Percentiles rank a stretch among this genome's conserved stretches.
Conservation (phyloP, 1,140 invertebrate genomes). For the Phenacoccus solenopsis region DNA sequence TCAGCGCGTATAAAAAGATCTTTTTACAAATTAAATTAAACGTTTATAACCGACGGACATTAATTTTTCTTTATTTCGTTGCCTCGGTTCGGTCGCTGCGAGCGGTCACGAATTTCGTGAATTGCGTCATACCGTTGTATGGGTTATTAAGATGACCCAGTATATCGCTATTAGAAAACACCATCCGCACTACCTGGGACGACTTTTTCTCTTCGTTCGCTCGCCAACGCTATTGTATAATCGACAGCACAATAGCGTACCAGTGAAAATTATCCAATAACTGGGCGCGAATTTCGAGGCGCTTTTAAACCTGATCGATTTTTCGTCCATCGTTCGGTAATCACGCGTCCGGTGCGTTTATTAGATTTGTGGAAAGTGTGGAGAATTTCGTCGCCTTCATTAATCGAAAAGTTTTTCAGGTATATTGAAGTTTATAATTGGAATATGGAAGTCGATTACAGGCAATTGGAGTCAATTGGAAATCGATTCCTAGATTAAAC, state of each 20-base stretch:
- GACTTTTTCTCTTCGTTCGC: background rate
- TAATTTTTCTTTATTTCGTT: background rate
- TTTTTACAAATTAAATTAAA: conserved; percentile 4
- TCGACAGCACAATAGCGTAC: no score
- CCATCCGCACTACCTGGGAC: background rate
- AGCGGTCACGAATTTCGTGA: background rate
- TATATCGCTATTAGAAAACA: background rate
- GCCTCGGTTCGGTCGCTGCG: background rate
- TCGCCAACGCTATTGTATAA: background rate
- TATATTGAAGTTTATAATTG: no score
- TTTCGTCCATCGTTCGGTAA: no score
- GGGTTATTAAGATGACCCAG: conserved; percentile 1
- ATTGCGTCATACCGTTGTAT: background rate
- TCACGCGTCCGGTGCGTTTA: no score
- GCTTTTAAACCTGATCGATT: no score
- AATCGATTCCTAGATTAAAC: no score
- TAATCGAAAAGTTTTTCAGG: no score
- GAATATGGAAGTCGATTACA: no score
- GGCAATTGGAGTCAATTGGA: no score
- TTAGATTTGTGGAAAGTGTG: background rate
- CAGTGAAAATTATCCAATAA: no score
- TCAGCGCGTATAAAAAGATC: background rate
- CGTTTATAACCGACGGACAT: conserved; percentile 1
- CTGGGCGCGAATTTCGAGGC: no score
- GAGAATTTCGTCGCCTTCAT: background rate